Percentiles rank a stretch among this genome's conserved stretches.
Evolutionary conservation across 2,797 vertebrate genomes (phyloP).

Genomic region (Mycteria americana): DNA sequence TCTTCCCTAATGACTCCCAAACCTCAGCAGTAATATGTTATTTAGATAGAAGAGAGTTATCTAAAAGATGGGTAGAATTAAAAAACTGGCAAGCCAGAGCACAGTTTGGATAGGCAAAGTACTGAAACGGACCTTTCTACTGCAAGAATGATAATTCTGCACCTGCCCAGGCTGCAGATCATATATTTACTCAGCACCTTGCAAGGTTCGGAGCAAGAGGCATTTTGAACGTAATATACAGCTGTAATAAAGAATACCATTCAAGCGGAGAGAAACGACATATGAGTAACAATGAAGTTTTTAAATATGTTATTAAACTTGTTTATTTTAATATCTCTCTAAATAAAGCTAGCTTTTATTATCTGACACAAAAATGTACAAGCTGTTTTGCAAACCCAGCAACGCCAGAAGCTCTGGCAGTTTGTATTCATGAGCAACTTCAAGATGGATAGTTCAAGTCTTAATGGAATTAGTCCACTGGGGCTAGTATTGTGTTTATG

Average conservation of each 20-base stretch:
- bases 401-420: neutral
- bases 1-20: slow-evolving; percentile 60
- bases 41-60: slow-evolving; percentile 59
- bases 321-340: slow-evolving; percentile 16
- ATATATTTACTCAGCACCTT: neutral
- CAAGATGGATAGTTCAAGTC: slow-evolving; percentile 48
- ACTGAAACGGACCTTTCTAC: neutral
- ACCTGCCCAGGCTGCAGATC: neutral
- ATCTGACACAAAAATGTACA: neutral
- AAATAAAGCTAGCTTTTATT: slow-evolving; percentile 34
- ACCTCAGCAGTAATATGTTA: slow-evolving; percentile 54
- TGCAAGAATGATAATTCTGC: neutral
- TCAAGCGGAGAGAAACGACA: neutral
- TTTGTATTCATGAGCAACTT: slow-evolving; percentile 56
- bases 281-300: neutral
- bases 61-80: slow-evolving; percentile 23
- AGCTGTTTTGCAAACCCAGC: slow-evolving; percentile 3
- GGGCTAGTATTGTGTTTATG: slow-evolving; percentile 45
- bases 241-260: neutral
- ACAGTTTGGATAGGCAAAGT: neutral
- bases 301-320: slow-evolving; percentile 7
- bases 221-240: neutral
- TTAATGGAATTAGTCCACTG: slow-evolving; percentile 69
- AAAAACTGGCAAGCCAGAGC: neutral
- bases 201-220: neutral